phyloP scores from a whole-genome alignment of 2,888 invertebrate species.

The Drosophila prostipennis region DNA sequence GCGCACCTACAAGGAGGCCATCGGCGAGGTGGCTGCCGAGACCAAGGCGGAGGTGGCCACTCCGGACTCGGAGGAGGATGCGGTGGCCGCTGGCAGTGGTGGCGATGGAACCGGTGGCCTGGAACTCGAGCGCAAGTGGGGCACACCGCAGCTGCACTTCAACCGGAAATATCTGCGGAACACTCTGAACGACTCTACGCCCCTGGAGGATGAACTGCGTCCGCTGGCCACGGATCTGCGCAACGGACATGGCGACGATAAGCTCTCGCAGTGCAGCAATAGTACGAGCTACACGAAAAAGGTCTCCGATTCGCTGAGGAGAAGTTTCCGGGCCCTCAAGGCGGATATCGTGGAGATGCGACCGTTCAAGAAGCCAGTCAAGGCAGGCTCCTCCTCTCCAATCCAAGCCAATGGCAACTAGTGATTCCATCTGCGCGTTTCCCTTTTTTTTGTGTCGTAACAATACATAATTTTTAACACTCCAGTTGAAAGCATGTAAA shows the following conservation, averaged over 20 bases:
- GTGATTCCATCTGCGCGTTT: not conserved
- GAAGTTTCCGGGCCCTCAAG: constrained; percentile 81
- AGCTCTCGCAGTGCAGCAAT: constrained; percentile 75
- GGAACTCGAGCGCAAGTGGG: constrained; percentile 81
- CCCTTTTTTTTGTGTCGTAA: not conserved
- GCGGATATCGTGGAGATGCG: constrained; percentile 78
- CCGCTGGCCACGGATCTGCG: constrained; percentile 46
- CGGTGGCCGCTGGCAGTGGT: not conserved
- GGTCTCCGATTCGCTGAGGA: constrained; percentile 76
- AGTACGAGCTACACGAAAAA: constrained; percentile 80
- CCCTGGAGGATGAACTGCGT: constrained; percentile 54
- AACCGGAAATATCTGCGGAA: constrained; percentile 81
- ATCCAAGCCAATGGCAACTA: constrained; percentile 11
- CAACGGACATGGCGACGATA: constrained; percentile 62
- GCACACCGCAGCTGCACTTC: constrained; percentile 82
- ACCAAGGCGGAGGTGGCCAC: constrained; percentile 18
- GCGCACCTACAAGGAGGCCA: constrained; percentile 63
- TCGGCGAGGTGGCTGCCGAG: constrained; percentile 40
- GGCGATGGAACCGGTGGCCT: not conserved
- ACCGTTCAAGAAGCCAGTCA: constrained; percentile 75
- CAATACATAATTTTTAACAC: not conserved
- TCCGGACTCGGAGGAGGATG: constrained; percentile 64
- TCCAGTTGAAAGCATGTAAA: constrained; percentile 6
- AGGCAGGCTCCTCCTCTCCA: constrained; percentile 33
- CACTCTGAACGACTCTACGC: constrained; percentile 63